Conservation (phyloP, 2,888 invertebrate genomes). For the Amiota mariae region DNA sequence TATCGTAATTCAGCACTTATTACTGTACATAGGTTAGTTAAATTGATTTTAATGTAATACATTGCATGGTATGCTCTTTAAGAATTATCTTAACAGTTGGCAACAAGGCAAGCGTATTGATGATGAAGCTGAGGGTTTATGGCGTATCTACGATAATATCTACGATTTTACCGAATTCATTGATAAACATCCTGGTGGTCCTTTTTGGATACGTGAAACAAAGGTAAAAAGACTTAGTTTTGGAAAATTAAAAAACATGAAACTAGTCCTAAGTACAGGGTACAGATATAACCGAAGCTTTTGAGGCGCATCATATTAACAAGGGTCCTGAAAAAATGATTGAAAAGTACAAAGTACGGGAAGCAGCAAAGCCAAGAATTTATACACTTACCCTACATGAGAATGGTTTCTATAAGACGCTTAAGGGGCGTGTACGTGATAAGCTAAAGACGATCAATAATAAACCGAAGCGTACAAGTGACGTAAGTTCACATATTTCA, state of each 20-base stretch:
- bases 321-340: constrained; percentile 77
- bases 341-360: constrained; percentile 79
- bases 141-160: constrained; percentile 84
- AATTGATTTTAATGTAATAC: background rate
- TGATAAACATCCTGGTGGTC: constrained; percentile 88
- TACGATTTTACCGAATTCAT: constrained; percentile 90
- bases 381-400: constrained; percentile 83
- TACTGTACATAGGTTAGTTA: constrained; percentile 58
- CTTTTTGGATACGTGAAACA: constrained; percentile 82
- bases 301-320: constrained; percentile 82
- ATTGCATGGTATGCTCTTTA: no score
- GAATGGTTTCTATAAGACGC: constrained; percentile 83
- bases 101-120: constrained; percentile 79
- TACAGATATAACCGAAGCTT: constrained; percentile 86
- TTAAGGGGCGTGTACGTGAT: constrained; percentile 78
- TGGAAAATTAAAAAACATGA: background rate
- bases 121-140: constrained; percentile 84
- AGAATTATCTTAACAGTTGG: constrained; percentile 74
- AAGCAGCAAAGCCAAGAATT: constrained; percentile 79
- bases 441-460: constrained; percentile 76
- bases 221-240: constrained; percentile 74
- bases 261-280: constrained; percentile 74
- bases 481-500: constrained; percentile 59
- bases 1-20: constrained; percentile 67
- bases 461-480: constrained; percentile 64